These are phyloP conservation scores for Ornithorhynchus anatinus DNA, from an alignment of 2,113 vertebrate genomes.

Conservation along the genomic window DNA sequence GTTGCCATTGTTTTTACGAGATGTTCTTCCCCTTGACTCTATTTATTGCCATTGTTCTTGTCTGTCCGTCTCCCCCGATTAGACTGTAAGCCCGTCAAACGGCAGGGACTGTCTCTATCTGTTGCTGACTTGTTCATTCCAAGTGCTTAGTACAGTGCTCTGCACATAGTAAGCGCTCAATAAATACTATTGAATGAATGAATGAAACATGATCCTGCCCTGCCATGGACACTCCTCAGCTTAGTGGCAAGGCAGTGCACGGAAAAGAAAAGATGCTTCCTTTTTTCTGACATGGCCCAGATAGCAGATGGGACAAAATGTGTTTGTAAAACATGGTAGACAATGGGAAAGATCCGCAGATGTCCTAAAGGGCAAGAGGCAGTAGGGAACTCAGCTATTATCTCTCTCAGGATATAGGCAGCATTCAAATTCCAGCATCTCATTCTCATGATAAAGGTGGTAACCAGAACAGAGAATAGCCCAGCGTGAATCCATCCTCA, in stretches of 20 bases:
- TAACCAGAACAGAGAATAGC: constrained; percentile 72
- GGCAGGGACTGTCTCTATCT: no score
- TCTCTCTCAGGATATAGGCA: constrained; percentile 63
- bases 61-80: no score
- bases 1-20: no score
- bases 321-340: constrained; percentile 5
- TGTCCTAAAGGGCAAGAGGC: constrained; percentile 62
- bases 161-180: no score
- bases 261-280: background rate
- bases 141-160: no score
- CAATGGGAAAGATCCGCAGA: constrained; percentile 61
- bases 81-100: no score
- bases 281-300: background rate
- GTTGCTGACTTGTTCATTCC: no score
- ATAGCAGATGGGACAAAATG: constrained; percentile 1
- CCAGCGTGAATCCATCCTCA: constrained; percentile 69
- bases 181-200: no score
- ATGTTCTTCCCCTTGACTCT: no score
- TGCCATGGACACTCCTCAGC: no score
- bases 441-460: constrained; percentile 73
- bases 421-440: constrained; percentile 69
- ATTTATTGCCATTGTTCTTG: no score
- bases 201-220: no score
- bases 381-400: constrained; percentile 70
- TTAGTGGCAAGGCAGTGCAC: background rate